phyloP scores from a whole-genome alignment of 2,888 invertebrate species.

The Meta bourneti region DNA sequence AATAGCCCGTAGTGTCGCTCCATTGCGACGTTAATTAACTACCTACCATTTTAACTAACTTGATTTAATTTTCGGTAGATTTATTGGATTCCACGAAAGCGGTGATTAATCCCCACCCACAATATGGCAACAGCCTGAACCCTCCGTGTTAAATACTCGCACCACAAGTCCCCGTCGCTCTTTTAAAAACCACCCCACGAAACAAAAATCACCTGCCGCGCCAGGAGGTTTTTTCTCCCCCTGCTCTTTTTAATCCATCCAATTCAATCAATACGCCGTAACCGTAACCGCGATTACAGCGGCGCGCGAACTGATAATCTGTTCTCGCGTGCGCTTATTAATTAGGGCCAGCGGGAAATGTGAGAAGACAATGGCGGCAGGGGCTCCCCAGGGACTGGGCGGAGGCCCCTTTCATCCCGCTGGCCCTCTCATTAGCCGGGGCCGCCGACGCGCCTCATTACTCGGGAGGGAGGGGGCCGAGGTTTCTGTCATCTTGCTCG shows the following conservation, averaged over 20 bases:
- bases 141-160: no score
- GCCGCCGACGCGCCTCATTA: conserved; percentile 74
- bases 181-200: not conserved
- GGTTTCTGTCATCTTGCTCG: not conserved
- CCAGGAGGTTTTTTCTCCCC: not conserved
- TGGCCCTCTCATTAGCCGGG: conserved; percentile 66
- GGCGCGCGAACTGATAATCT: conserved; percentile 69
- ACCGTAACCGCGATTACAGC: conserved; percentile 55
- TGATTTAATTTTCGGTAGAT: no score
- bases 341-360: conserved; percentile 71
- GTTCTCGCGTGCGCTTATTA: conserved; percentile 75
- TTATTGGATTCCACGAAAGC: no score
- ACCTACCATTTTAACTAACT: no score
- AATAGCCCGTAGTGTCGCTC: no score
- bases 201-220: conserved; percentile 23
- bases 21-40: no score
- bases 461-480: conserved; percentile 40
- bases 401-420: conserved; percentile 68
- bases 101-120: no score
- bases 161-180: no score
- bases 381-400: conserved; percentile 68
- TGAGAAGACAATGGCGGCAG: conserved; percentile 68
- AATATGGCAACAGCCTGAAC: no score
- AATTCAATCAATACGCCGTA: conserved; percentile 53
- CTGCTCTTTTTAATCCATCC: conserved; percentile 8